A percentile compares a stretch with the other conserved stretches of the same genome.
Conservation (phyloP, 2,797 vertebrate species). For the Protonibea diacanthus region DNA sequence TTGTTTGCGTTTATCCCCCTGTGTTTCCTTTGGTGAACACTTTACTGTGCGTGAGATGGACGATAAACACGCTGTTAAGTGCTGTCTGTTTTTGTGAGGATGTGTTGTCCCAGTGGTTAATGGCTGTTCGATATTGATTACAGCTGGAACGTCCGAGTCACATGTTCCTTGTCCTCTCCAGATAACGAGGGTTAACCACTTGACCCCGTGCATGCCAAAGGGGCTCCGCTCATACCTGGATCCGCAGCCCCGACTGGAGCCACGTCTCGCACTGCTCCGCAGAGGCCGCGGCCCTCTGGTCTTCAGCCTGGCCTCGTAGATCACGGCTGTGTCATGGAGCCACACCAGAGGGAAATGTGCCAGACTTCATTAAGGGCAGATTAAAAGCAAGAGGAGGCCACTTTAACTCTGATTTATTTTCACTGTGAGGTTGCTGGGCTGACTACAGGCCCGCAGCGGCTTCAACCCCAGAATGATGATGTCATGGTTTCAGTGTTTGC, state of each 20-base stretch:
- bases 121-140: slow-evolving; percentile 82
- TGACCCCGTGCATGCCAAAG: slow-evolving; percentile 74
- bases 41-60: slow-evolving; percentile 53
- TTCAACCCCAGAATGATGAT: slow-evolving; percentile 71
- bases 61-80: slow-evolving; percentile 52
- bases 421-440: slow-evolving; percentile 70
- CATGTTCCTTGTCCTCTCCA: slow-evolving; percentile 70
- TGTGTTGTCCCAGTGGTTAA: slow-evolving; percentile 76
- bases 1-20: slow-evolving; percentile 71
- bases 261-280: slow-evolving; percentile 31
- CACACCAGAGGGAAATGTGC: slow-evolving; percentile 64
- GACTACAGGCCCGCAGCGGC: slow-evolving; percentile 48
- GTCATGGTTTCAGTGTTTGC: slow-evolving; percentile 81
- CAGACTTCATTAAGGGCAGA: slow-evolving; percentile 78
- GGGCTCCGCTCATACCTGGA: slow-evolving; percentile 63
- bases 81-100: slow-evolving; percentile 38
- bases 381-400: slow-evolving; percentile 71
- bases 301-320: slow-evolving; percentile 51
- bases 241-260: slow-evolving; percentile 6
- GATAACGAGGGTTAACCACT: slow-evolving; percentile 84
- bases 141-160: slow-evolving; percentile 72
- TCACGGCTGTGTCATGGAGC: slow-evolving; percentile 61
- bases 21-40: slow-evolving; percentile 60
- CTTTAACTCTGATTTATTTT: slow-evolving; percentile 75
- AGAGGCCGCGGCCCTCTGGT: slow-evolving; percentile 51